phyloP scores from a whole-genome alignment of 1,140 invertebrate species.

The Pseudoatta argentina region DNA sequence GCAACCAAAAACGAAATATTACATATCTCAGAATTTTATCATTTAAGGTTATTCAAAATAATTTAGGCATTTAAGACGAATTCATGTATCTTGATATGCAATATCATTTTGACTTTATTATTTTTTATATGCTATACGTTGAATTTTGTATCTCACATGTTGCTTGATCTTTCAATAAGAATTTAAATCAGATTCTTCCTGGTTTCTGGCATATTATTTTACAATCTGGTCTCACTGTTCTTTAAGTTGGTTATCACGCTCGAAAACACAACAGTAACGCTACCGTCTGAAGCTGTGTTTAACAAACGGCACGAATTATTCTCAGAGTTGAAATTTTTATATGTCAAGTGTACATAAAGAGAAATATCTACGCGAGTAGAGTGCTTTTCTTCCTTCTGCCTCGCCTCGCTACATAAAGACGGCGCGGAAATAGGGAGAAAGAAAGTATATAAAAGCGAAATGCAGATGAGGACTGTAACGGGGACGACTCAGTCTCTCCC shows the following conservation, averaged over 20 bases:
- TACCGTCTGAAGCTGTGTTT: conserved; percentile 35
- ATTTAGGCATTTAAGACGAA: conserved; percentile 10
- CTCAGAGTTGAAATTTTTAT: conserved; percentile 55
- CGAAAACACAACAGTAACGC: conserved; percentile 7
- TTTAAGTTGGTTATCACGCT: conserved; percentile 31
- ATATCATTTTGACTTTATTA: background rate
- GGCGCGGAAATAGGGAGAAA: conserved; percentile 36
- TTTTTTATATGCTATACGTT: background rate
- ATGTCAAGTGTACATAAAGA: conserved; percentile 58
- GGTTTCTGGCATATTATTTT: conserved; percentile 26
- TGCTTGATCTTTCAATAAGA: background rate
- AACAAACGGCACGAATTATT: conserved; percentile 56
- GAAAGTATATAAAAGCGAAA: conserved; percentile 54
- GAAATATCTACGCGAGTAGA: conserved; percentile 48
- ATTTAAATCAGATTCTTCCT: background rate
- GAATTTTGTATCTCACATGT: background rate
- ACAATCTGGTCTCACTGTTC: conserved; percentile 1
- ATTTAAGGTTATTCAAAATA: conserved; percentile 43
- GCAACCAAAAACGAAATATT: background rate
- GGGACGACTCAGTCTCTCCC: background rate
- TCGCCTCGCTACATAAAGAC: conserved; percentile 42
- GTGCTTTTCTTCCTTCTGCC: conserved; percentile 66
- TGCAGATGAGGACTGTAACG: conserved; percentile 65
- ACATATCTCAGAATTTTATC: conserved; percentile 4
- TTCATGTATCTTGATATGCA: background rate